phyloP scores from a whole-genome alignment of 1,140 invertebrate species.

The Meloidogyne exigua region DNA sequence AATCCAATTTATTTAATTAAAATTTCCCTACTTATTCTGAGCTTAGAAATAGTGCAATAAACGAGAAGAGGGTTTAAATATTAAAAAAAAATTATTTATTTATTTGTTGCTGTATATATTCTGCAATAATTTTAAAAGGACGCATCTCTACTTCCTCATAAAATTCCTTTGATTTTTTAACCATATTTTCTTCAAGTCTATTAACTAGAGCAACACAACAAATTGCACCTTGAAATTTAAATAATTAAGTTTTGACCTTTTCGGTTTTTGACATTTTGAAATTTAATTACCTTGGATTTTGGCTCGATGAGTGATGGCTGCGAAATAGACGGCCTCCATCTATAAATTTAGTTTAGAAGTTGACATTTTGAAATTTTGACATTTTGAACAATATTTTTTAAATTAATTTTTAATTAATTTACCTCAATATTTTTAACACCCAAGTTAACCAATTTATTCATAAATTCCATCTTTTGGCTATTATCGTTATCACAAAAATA shows the following conservation, averaged over 20 bases:
- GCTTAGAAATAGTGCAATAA: too few relatives aligned
- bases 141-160: slow-evolving; percentile 87
- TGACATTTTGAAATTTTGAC: neutral
- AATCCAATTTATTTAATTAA: too few relatives aligned
- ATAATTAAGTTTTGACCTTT: neutral
- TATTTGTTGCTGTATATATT: slow-evolving; percentile 74
- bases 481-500: slow-evolving; percentile 91
- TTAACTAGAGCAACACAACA: slow-evolving; percentile 90
- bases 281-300: slow-evolving; percentile 73
- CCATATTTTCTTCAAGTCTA: slow-evolving; percentile 88
- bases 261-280: neutral
- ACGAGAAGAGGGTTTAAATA: too few relatives aligned
- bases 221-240: slow-evolving; percentile 67
- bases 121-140: slow-evolving; percentile 81
- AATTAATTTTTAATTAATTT: neutral
- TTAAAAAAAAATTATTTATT: too few relatives aligned
- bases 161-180: slow-evolving; percentile 75
- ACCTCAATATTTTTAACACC: slow-evolving; percentile 84
- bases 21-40: too few relatives aligned
- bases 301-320: slow-evolving; percentile 87
- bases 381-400: neutral
- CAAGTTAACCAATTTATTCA: slow-evolving; percentile 74
- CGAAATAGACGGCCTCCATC: slow-evolving; percentile 91
- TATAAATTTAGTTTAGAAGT: slow-evolving; percentile 64
- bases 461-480: slow-evolving; percentile 82